These are phyloP conservation scores for Lonchura striata DNA, from an alignment of 2,113 vertebrate genomes.

Conservation along the genomic window DNA sequence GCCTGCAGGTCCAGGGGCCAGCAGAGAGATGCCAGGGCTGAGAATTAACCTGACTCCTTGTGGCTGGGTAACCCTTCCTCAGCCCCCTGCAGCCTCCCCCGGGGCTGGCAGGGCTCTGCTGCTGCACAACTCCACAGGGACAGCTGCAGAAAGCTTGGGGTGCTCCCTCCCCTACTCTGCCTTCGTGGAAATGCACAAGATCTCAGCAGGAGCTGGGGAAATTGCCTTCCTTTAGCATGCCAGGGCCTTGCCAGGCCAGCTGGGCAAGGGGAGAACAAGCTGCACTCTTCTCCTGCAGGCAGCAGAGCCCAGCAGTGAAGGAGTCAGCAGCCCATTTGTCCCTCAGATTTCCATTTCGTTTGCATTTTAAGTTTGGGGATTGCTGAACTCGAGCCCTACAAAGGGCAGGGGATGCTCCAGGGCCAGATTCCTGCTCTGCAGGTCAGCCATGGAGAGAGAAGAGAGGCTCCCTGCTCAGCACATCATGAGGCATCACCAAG, in stretches of 20 bases:
- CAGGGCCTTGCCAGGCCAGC: background rate
- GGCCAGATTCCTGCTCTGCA: background rate
- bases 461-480: background rate
- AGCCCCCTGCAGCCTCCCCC: background rate
- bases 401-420: background rate
- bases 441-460: background rate
- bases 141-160: background rate
- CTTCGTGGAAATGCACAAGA: background rate
- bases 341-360: background rate
- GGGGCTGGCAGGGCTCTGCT: background rate
- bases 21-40: background rate
- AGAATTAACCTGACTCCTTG: background rate
- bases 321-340: background rate
- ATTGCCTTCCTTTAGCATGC: background rate
- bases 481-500: background rate
- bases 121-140: background rate
- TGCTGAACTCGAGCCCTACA: background rate
- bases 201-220: background rate
- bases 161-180: background rate
- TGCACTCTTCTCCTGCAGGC: background rate
- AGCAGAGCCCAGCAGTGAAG: background rate
- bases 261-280: background rate
- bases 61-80: background rate
- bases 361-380: background rate
- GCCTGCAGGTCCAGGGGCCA: rapidly evolving